Base-by-base conservation (phyloP, 2,888 invertebrate species). In the Julus scanicus region DNA sequence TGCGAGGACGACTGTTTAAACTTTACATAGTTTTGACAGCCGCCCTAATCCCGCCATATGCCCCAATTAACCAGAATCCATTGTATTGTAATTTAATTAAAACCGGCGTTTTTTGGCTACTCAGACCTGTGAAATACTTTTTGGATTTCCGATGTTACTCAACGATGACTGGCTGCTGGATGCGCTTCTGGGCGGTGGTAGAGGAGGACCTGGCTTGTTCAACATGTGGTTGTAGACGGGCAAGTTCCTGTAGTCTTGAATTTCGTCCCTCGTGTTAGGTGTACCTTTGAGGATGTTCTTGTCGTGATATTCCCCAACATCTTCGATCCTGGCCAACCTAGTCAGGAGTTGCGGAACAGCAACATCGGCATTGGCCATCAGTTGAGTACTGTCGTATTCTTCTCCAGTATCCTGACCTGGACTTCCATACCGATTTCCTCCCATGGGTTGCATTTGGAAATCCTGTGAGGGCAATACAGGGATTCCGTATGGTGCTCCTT, bases 291-390 rank as follows among this genome's bases (percentile, higher is more conserved):
- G 53, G 53, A 53, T 15, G 53, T 53, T 53, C 15, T 15, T 53
- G 85, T 85, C 85, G 39, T 85, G 85, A 44, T 85, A 85, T 20
- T 85, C 85, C 4, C 40, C 85, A 6, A 48, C 48, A 17, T 85
- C 85, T 17, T 85, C 85, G 40, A 85, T 37, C 15, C 44, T 85
- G 20, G 85, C 85, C 40, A 85, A 11, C n/a, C 40, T 40, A 17
- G 85, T 4, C 40, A 85, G 44, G 17, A 6, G 37, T 17, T 44
- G 44, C 5, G 85, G 85, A 6, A 53, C 15, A 15, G 53, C 53
- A 9, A 53, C 53, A 15, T 53, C 53, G 15, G 53, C 53, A 53
- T 15, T 53, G 53, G 11, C 11, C 53, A 53, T 53, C 53, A 53
- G 53, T 9, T 13, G 2, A 15, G 53, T 53, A 15, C 53, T 53